These are phyloP conservation scores for Patella pellucida DNA, from an alignment of 2,888 invertebrate species.

Conservation along the genomic window DNA sequence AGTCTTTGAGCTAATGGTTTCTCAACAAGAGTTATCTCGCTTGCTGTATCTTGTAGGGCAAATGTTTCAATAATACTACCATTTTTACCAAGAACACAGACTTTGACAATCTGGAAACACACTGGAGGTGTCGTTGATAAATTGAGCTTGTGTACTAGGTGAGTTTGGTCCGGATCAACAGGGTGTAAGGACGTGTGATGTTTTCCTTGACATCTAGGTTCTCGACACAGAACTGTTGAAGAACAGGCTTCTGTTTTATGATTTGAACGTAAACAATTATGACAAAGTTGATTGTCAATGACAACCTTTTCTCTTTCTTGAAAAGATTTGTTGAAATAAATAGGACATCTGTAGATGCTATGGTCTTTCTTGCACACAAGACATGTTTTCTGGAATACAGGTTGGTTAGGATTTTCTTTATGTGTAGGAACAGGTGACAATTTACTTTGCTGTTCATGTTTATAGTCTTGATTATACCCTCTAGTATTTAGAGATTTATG, in stretches of 20 bases:
- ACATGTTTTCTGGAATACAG: too few relatives aligned
- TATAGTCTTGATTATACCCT: too few relatives aligned
- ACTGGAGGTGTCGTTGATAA: not conserved
- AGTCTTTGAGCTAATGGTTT: not conserved
- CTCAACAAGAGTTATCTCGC: not conserved
- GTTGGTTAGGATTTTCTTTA: too few relatives aligned
- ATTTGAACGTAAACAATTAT: not conserved
- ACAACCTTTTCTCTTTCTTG: too few relatives aligned
- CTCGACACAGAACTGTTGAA: not conserved
- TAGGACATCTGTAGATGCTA: too few relatives aligned
- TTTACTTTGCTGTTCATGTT: too few relatives aligned
- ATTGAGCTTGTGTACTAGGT: not conserved
- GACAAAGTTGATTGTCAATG: too few relatives aligned
- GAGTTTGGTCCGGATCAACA: not conserved
- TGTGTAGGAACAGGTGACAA: too few relatives aligned
- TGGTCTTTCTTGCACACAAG: too few relatives aligned
- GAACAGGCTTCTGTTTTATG: conserved; percentile 7
- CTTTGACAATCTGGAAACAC: not conserved
- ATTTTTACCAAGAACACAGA: not conserved
- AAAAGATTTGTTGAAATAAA: too few relatives aligned
- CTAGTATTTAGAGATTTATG: too few relatives aligned
- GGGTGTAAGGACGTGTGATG: not conserved
- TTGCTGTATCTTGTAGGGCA: not conserved
- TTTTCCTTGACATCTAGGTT: not conserved
- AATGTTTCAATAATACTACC: not conserved